A percentile compares a stretch with the other conserved stretches of the same genome.
Evolutionary conservation across 2,797 vertebrate species (phyloP).

Genomic region (Crenichthys baileyi): DNA sequence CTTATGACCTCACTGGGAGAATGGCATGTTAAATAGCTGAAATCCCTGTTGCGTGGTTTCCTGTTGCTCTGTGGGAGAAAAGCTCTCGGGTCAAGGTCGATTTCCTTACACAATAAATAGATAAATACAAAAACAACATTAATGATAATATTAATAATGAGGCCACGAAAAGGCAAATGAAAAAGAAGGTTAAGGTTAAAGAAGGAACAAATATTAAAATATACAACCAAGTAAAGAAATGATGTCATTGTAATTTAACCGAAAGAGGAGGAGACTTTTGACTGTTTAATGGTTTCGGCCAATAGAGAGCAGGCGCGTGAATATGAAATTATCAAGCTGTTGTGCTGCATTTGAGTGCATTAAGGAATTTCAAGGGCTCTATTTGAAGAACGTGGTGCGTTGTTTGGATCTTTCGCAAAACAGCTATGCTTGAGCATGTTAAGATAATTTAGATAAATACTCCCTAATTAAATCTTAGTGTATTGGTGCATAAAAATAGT

Average conservation of each 20-base stretch:
- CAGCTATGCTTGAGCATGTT: too few species aligned
- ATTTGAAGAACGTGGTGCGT: background rate
- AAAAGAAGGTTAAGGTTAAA: background rate
- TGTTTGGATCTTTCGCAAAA: background rate
- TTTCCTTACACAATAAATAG: slow-evolving; percentile 24
- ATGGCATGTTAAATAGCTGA: slow-evolving; percentile 54
- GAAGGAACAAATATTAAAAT: background rate
- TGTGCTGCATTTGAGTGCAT: slow-evolving; percentile 29
- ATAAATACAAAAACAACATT: background rate
- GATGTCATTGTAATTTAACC: slow-evolving; percentile 77
- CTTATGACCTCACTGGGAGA: slow-evolving; percentile 40
- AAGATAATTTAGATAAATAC: background rate
- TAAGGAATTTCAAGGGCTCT: background rate
- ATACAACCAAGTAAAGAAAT: slow-evolving; percentile 48
- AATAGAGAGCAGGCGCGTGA: slow-evolving; percentile 60
- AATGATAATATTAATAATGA: background rate
- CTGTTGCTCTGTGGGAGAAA: slow-evolving; percentile 58
- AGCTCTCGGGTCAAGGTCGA: slow-evolving; percentile 41
- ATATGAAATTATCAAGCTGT: slow-evolving; percentile 40
- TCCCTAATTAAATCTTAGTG: background rate
- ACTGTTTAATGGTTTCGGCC: slow-evolving; percentile 61
- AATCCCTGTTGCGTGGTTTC: slow-evolving; percentile 64
- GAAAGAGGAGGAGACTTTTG: slow-evolving; percentile 55
- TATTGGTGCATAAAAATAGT: background rate
- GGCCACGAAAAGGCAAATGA: background rate